These are phyloP conservation scores for Conus ventricosus DNA, from an alignment of 1,140 invertebrate genomes.

Conservation along the genomic window DNA sequence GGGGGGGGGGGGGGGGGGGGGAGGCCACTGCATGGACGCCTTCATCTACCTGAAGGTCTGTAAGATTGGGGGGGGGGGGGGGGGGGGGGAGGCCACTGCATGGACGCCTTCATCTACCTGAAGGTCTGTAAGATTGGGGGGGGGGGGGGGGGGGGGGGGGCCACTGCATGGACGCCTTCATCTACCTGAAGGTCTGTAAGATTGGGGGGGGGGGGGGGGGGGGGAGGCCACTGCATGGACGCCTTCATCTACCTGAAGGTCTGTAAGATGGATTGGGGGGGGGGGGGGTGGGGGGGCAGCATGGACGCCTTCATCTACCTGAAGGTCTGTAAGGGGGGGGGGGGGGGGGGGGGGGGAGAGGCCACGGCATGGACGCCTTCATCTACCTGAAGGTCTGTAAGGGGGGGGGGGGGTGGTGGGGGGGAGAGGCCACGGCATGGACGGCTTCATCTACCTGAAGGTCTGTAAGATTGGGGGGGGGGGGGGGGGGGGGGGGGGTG, in stretches of 20 bases:
- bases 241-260: conserved; percentile 98
- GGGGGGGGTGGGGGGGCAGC: conserved; percentile 97
- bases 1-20: no score
- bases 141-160: no score
- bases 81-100: conserved; percentile 97
- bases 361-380: conserved; percentile 96
- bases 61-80: no score
- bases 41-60: conserved; percentile 96
- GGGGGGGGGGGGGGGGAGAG: no score
- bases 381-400: conserved; percentile 93
- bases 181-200: conserved; percentile 92
- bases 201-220: no score
- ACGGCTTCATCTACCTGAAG: no score
- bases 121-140: conserved; percentile 86
- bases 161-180: conserved; percentile 95
- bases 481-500: no score
- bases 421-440: conserved; percentile 82
- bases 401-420: no score
- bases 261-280: no score
- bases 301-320: conserved; percentile 97
- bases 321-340: conserved; percentile 85
- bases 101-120: conserved; percentile 96
- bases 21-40: conserved; percentile 97
- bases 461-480: no score
- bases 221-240: conserved; percentile 97